Conservation (phyloP, 2,113 vertebrate species). For the Morone chrysops region DNA sequence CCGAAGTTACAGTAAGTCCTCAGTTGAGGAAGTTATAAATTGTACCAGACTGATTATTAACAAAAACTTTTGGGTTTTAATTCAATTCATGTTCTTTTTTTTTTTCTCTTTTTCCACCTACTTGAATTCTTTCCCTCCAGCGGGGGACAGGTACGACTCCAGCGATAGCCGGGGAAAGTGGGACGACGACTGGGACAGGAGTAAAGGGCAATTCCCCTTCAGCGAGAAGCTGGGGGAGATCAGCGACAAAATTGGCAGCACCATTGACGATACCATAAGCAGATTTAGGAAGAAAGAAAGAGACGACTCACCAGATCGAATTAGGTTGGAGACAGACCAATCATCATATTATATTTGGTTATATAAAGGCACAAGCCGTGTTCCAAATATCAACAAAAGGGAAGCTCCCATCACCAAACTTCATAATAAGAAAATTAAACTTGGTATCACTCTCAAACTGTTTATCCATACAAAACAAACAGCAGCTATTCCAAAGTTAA, state of each 20-base stretch:
- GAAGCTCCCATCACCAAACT: neutral
- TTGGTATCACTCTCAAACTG: neutral
- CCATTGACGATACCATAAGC: conserved; percentile 97
- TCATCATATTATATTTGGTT: neutral
- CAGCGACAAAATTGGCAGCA: conserved; percentile 97
- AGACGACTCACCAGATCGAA: conserved; percentile 96
- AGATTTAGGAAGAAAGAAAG: conserved; percentile 95
- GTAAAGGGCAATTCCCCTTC: conserved; percentile 93
- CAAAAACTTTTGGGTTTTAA: neutral
- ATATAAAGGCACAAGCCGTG: neutral
- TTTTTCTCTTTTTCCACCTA: conserved; percentile 2
- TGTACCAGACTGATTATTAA: neutral
- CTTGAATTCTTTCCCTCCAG: conserved; percentile 39
- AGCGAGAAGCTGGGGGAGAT: conserved; percentile 97
- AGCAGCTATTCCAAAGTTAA: neutral
- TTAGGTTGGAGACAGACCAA: conserved; percentile 84
- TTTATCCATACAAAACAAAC: neutral
- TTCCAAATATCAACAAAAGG: neutral
- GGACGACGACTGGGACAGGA: conserved; percentile 98
- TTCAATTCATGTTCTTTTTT: neutral
- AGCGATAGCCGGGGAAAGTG: conserved; percentile 89
- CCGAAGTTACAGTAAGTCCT: conserved; percentile 89
- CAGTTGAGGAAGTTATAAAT: neutral
- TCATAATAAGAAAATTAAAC: neutral
- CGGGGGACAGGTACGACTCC: conserved; percentile 91